phyloP scores from a whole-genome alignment of 2,888 invertebrate species.

The Calliopum simillimum region DNA sequence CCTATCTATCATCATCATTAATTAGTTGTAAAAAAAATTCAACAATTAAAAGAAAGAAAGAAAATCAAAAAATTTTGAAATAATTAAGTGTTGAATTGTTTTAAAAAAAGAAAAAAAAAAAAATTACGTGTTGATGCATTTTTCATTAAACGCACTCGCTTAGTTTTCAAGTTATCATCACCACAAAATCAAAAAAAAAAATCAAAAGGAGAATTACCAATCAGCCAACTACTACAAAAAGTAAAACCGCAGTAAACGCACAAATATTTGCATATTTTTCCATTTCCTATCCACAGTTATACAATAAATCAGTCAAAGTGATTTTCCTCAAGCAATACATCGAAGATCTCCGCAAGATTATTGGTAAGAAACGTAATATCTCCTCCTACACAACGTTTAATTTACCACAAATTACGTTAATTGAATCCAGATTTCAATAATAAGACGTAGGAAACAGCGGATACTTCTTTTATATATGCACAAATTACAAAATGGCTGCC shows the following conservation, averaged over 20 bases:
- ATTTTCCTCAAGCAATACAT: slow-evolving; percentile 68
- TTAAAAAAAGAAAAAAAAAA: not conserved
- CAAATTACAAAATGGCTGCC: slow-evolving; percentile 4
- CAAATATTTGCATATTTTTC: not conserved
- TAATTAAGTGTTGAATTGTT: slow-evolving; percentile 5
- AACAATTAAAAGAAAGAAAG: slow-evolving; percentile 24
- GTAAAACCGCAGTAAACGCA: slow-evolving; percentile 13
- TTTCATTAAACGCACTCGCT: slow-evolving; percentile 20
- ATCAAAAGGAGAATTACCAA: too few species aligned
- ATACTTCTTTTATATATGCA: not conserved
- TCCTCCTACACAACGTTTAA: not conserved
- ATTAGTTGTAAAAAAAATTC: slow-evolving; percentile 36
- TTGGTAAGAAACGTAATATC: slow-evolving; percentile 63
- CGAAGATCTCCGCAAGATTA: slow-evolving; percentile 68
- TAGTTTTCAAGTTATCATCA: not conserved
- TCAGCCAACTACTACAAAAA: not conserved
- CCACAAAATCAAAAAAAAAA: not conserved
- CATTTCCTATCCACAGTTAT: slow-evolving; percentile 21
- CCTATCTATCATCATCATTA: slow-evolving; percentile 24
- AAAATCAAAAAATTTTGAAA: slow-evolving; percentile 17
- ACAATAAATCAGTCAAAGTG: slow-evolving; percentile 66
- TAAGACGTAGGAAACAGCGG: not conserved
- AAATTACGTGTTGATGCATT: slow-evolving; percentile 16
- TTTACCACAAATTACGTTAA: not conserved
- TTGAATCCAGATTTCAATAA: not conserved